Conservation (phyloP, 2,888 invertebrate species). For the Toxonevra muliebris region DNA sequence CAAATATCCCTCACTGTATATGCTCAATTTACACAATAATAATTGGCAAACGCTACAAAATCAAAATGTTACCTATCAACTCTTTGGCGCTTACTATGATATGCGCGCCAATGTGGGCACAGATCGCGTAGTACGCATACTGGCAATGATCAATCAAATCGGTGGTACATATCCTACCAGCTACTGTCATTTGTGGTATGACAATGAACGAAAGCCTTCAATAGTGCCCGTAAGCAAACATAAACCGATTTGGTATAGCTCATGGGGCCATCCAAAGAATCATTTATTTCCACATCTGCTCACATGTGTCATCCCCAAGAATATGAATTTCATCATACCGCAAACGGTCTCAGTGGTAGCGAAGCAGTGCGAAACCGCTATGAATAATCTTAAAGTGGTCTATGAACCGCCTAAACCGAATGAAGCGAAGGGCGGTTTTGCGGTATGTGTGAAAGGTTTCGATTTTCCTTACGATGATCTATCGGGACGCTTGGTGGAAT, state of each 20-base stretch:
- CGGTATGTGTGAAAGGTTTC: conserved; percentile 90
- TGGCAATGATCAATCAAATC: conserved; percentile 87
- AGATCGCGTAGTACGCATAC: conserved; percentile 82
- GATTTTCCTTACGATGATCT: conserved; percentile 90
- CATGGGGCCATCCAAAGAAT: conserved; percentile 87
- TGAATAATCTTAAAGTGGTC: conserved; percentile 82
- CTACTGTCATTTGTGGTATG: conserved; percentile 89
- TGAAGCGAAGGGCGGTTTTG: conserved; percentile 72
- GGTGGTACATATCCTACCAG: conserved; percentile 70
- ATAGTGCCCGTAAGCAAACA: conserved; percentile 82
- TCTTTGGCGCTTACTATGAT: conserved; percentile 90
- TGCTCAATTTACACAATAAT: conserved; percentile 88
- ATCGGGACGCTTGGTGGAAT: conserved; percentile 87
- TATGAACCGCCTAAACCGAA: conserved; percentile 67
- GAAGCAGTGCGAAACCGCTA: conserved; percentile 80
- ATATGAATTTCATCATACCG: conserved; percentile 67
- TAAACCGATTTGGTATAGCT: conserved; percentile 88
- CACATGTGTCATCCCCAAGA: conserved; percentile 82
- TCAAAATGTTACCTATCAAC: conserved; percentile 82
- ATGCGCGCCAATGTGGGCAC: conserved; percentile 72
- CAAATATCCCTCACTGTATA: conserved; percentile 82
- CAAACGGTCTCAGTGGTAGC: conserved; percentile 81
- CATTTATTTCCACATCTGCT: conserved; percentile 87
- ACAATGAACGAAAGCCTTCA: conserved; percentile 77
- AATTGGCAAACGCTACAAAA: conserved; percentile 88